A percentile compares a stretch with the other conserved stretches of the same genome.
These are phyloP conservation scores for Drosophila elegans DNA, from an alignment of 1,140 invertebrate genomes.

Conservation along the genomic window DNA sequence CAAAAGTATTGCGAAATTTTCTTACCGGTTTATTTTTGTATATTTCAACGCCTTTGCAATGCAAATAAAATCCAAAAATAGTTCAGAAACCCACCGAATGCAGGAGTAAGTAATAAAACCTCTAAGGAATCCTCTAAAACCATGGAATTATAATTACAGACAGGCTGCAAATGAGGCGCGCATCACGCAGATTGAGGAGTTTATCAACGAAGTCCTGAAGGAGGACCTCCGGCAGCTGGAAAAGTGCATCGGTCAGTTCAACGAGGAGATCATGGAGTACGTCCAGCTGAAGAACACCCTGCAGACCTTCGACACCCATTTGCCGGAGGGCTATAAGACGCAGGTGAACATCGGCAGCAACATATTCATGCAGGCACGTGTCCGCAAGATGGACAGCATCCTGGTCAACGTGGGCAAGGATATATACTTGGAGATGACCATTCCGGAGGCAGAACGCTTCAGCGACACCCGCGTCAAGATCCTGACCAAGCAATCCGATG, in stretches of 20 bases:
- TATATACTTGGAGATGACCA: conserved; percentile 90
- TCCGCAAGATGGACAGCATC: conserved; percentile 89
- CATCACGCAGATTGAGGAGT: conserved; percentile 85
- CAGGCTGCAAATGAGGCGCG: conserved; percentile 30
- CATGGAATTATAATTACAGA: neutral
- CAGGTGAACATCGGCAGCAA: conserved; percentile 91
- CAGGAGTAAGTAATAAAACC: neutral
- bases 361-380: conserved; percentile 89
- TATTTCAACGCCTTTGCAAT: neutral
- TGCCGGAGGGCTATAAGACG: conserved; percentile 89
- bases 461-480: conserved; percentile 89
- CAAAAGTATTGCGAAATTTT: neutral
- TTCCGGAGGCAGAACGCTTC: conserved; percentile 89
- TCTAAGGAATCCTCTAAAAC: neutral
- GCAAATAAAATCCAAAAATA: neutral
- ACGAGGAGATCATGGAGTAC: conserved; percentile 90
- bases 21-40: neutral
- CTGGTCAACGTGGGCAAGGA: conserved; percentile 91
- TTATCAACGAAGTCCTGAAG: conserved; percentile 89
- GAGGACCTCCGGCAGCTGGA: conserved; percentile 88
- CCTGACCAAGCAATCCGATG: conserved; percentile 87
- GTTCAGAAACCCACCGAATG: neutral
- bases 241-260: conserved; percentile 87
- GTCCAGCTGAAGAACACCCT: conserved; percentile 89
- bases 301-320: conserved; percentile 86